phyloP scores from a whole-genome alignment of 2,888 invertebrate species.

The Harpalus rufipes region DNA sequence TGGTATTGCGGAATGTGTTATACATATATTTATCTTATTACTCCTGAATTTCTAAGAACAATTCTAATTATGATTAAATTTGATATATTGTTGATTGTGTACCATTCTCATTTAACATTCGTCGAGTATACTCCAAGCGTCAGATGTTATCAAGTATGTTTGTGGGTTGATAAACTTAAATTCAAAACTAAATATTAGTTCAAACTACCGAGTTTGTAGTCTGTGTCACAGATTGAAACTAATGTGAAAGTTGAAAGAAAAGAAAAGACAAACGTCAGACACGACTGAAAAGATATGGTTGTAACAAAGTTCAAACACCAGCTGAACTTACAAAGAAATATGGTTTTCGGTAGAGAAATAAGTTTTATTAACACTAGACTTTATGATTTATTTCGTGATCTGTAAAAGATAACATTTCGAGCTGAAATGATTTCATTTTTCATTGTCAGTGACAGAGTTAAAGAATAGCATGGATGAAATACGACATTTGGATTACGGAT shows the following conservation, averaged over 20 bases:
- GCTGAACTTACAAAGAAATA: conserved; percentile 6
- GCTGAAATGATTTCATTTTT: neutral
- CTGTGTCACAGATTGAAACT: neutral
- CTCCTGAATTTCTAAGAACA: too few relatives aligned
- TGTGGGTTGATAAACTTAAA: neutral
- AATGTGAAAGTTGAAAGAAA: conserved; percentile 6
- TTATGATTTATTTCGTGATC: neutral
- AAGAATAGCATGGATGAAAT: too few relatives aligned
- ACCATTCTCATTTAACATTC: too few relatives aligned
- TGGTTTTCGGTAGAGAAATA: neutral
- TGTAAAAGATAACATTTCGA: neutral
- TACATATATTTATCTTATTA: too few relatives aligned
- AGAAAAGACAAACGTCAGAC: neutral
- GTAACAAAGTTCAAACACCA: neutral
- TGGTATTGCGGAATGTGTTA: too few relatives aligned
- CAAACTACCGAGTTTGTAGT: neutral
- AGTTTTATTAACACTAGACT: conserved; percentile 2
- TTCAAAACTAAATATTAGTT: neutral
- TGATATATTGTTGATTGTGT: too few relatives aligned
- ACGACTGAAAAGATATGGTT: neutral
- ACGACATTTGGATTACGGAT: too few relatives aligned
- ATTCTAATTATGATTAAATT: too few relatives aligned
- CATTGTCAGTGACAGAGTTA: neutral
- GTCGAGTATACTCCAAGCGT: too few relatives aligned
- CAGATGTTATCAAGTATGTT: too few relatives aligned